phyloP scores from a whole-genome alignment of 2,113 vertebrate genomes.

The Hippocampus mohnikei region DNA sequence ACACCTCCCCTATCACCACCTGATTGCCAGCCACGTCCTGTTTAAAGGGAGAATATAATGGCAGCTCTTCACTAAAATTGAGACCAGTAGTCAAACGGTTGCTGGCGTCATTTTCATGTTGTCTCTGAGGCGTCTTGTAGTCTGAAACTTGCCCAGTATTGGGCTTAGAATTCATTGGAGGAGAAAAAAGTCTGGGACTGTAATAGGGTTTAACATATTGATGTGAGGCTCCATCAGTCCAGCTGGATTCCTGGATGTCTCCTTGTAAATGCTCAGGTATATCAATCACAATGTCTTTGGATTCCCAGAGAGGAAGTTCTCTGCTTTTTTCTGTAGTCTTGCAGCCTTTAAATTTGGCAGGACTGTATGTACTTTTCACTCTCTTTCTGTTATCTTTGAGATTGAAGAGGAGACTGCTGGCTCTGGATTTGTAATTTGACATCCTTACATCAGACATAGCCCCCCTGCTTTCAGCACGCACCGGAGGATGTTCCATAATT shows the following conservation, averaged over 20 bases:
- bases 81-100: constrained; percentile 57
- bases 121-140: constrained; percentile 53
- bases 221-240: constrained; percentile 16
- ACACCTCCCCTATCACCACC: constrained; percentile 15
- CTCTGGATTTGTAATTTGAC: constrained; percentile 80
- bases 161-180: constrained; percentile 29
- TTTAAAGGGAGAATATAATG: constrained; percentile 42
- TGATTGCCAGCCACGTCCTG: constrained; percentile 21
- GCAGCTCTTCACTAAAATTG: constrained; percentile 41
- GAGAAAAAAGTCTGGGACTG: constrained; percentile 19
- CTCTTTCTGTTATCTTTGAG: constrained; percentile 90
- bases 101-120: constrained; percentile 30
- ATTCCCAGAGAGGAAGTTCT: constrained; percentile 59
- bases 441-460: constrained; percentile 58
- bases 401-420: constrained; percentile 87
- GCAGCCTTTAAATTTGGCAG: constrained; percentile 70
- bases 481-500: constrained; percentile 56
- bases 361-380: constrained; percentile 88
- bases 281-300: constrained; percentile 58
- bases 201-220: constrained; percentile 37
- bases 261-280: constrained; percentile 47
- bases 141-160: constrained; percentile 32
- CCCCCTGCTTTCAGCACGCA: constrained; percentile 62
- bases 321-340: constrained; percentile 69
- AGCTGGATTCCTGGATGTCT: constrained; percentile 32